Evolutionary conservation across 2,113 vertebrate genomes (phyloP).

Genomic region (Brachyhypopomus gauderio): DNA sequence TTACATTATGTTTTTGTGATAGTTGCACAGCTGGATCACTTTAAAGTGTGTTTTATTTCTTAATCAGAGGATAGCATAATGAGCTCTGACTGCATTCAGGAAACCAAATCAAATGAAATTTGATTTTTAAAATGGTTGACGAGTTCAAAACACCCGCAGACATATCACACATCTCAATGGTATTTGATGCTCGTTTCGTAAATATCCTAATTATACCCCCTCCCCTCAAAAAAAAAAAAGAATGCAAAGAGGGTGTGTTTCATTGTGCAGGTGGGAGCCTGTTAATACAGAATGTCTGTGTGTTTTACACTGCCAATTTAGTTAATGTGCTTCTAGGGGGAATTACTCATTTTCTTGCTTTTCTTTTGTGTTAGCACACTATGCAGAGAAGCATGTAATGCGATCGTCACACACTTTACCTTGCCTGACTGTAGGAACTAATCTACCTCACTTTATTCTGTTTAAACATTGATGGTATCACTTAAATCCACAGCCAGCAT

Average conservation of each 20-base stretch:
- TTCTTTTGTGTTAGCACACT: background rate
- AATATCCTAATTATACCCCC: background rate
- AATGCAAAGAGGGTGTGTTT: constrained; percentile 15
- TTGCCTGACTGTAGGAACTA: background rate
- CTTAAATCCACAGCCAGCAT: no score
- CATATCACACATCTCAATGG: background rate
- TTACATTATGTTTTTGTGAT: background rate
- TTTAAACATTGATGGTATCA: no score
- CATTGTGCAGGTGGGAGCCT: background rate
- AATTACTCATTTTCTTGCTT: background rate
- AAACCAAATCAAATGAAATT: constrained; percentile 3
- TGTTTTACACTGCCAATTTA: constrained; percentile 4
- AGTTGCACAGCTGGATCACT: background rate
- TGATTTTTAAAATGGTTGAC: background rate
- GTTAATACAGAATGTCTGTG: background rate
- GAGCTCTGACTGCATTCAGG: background rate
- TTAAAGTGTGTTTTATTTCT: background rate
- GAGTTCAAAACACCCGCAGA: background rate
- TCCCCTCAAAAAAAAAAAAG: background rate
- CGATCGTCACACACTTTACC: background rate
- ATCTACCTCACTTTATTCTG: no score
- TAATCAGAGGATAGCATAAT: background rate
- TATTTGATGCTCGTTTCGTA: background rate
- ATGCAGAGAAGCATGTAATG: no score
- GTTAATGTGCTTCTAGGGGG: background rate